Percentiles rank a stretch among this genome's conserved stretches.
phyloP scores from a whole-genome alignment of 2,113 vertebrate species.

The Motacilla alba region DNA sequence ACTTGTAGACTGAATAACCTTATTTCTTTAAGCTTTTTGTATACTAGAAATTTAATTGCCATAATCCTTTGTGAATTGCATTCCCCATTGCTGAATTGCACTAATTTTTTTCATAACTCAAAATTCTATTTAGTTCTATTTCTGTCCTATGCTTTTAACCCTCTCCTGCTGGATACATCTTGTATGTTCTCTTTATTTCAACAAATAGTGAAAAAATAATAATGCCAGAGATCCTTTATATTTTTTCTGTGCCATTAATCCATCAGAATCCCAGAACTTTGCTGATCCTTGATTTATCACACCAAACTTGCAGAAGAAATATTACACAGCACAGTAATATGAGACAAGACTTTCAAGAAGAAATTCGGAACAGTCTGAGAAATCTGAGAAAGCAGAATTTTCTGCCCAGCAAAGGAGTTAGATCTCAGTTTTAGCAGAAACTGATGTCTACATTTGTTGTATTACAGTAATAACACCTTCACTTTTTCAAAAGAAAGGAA shows the following conservation, averaged over 20 bases:
- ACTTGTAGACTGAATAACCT: not conserved
- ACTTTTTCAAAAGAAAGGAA: not conserved
- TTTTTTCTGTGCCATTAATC: not conserved
- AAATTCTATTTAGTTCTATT: not conserved
- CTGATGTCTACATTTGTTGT: not conserved
- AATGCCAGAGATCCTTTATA: fast-evolving
- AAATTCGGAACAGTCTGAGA: not conserved
- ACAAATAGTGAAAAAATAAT: not conserved
- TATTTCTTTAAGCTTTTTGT: not conserved
- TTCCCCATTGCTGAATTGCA: fast-evolving
- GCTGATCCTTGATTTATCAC: not conserved
- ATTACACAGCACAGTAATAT: not conserved
- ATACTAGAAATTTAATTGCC: not conserved
- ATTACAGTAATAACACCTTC: not conserved
- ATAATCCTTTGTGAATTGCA: not conserved
- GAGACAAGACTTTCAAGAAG: not conserved
- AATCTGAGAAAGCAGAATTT: not conserved
- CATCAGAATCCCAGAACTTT: not conserved
- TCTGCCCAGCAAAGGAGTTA: not conserved
- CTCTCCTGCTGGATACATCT: not conserved
- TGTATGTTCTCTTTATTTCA: not conserved
- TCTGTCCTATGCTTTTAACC: not conserved
- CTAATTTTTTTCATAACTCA: not conserved
- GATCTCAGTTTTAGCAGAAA: not conserved
- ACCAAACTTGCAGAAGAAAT: not conserved